These are phyloP conservation scores for Eucidaris tribuloides DNA, from an alignment of 35 echinoderm and acorn worm genomes.

Conservation along the genomic window DNA sequence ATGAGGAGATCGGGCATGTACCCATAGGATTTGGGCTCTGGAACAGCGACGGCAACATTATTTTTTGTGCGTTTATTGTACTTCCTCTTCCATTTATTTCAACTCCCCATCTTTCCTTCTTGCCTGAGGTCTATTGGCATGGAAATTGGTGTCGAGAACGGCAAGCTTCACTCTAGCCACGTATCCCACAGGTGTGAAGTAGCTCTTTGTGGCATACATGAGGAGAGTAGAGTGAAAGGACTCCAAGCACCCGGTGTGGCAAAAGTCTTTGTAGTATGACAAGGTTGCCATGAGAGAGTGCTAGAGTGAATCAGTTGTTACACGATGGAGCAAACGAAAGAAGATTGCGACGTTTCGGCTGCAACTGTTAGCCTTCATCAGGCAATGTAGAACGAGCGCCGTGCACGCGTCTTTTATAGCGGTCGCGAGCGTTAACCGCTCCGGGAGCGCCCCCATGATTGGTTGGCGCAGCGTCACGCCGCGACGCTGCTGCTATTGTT, in stretches of 20 bases:
- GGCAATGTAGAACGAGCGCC: too few relatives aligned
- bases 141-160: constrained; percentile 12
- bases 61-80: constrained; percentile 18
- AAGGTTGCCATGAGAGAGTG: too few relatives aligned
- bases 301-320: too few relatives aligned
- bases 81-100: not conserved
- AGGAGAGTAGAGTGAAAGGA: constrained; percentile 22
- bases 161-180: constrained; percentile 2
- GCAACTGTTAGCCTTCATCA: too few relatives aligned
- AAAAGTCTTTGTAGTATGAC: not conserved
- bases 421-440: too few relatives aligned
- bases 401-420: too few relatives aligned
- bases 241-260: constrained; percentile 1
- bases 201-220: constrained; percentile 29
- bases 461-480: too few relatives aligned
- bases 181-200: not conserved
- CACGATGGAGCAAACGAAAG: too few relatives aligned
- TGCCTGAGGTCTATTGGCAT: not conserved
- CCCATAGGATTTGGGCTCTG: constrained; percentile 8
- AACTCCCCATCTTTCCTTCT: not conserved
- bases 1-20: constrained; percentile 8
- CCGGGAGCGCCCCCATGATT: too few relatives aligned
- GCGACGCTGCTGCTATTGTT: too few relatives aligned
- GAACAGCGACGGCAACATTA: not conserved
- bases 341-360: too few relatives aligned